phyloP scores from a whole-genome alignment of 2,888 invertebrate species.

The Nephrotoma guestfalica region DNA sequence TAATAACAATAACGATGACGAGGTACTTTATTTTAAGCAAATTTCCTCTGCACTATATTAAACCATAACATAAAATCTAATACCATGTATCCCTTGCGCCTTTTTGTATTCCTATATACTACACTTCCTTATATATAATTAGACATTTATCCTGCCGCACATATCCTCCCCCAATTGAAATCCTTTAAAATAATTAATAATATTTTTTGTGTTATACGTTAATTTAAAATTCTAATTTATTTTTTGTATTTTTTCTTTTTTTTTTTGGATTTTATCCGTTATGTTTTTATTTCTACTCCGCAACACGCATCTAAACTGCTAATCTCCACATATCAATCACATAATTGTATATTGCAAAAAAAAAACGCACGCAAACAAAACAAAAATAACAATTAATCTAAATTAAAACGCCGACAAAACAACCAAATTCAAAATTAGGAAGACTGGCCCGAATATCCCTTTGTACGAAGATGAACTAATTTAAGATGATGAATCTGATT shows the following conservation, averaged over 20 bases:
- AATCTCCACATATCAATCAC: neutral
- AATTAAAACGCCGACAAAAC: neutral
- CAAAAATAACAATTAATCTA: neutral
- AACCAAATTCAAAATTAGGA: conserved; percentile 10
- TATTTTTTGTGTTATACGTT: neutral
- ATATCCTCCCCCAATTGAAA: neutral
- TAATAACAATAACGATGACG: neutral
- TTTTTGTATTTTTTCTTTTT: neutral
- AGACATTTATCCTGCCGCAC: neutral
- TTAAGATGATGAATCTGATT: conserved; percentile 10
- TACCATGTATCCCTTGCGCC: neutral
- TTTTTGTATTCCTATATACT: neutral
- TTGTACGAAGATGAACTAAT: conserved; percentile 19
- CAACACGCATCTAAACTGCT: neutral
- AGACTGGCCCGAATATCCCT: conserved; percentile 17
- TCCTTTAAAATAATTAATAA: neutral
- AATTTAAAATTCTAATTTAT: neutral
- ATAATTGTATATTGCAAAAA: neutral
- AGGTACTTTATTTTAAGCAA: conserved; percentile 4
- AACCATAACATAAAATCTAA: neutral
- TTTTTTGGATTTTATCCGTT: neutral
- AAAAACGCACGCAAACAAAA: neutral
- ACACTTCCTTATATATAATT: neutral
- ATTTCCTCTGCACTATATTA: neutral
- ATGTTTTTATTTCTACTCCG: neutral